Base-by-base conservation (phyloP, 2,888 invertebrate species). In the Tipula helvola region DNA sequence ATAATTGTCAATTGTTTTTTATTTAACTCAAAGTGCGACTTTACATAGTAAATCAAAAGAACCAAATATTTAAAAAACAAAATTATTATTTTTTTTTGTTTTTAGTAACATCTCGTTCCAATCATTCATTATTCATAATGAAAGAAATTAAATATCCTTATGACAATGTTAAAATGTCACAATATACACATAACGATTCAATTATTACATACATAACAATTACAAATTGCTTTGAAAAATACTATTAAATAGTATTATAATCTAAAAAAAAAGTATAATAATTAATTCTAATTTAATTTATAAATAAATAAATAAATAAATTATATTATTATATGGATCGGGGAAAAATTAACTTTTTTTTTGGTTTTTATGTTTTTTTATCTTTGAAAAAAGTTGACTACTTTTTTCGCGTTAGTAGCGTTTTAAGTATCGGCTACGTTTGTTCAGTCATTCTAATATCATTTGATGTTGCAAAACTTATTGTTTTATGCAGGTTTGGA, bases 391-490 rank as follows among this genome's bases (percentile, higher is more conserved):
- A 84, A 84, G 41, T 84, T 36, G 39, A 87, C 87, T 88, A 88
- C 88, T 88, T 90, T 86, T 90, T 90, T 87, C 91, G 90, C 91
- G 91, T 90, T 87, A 91, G 89, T 88, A 91, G 90, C 89, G 90
- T 91, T 89, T 91, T 91, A 88, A 91, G 91, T 91, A 91, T 91
- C 91, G 91, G 91, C 91, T 91, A 91, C 92, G 91, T 92, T 88
- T 91, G 91, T 88, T 90, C 90, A 89, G 36, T 86, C 57, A 52
- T 36, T 57, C 36, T 86, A 52, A 57, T 86, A 39, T 86, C 42
- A 52, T 52, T 86, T n/a, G 87, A 87, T 44, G 87, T 16, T 71
- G 83, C 87, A 71, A 87, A 86, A 87, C 86, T 87, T 13, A 88
- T 87, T 90, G 36, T 84, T 90, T 88, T 89, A 89, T 87, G 90